Base-by-base conservation (phyloP, 2,888 invertebrate species). In the Limenitis arthemis region DNA sequence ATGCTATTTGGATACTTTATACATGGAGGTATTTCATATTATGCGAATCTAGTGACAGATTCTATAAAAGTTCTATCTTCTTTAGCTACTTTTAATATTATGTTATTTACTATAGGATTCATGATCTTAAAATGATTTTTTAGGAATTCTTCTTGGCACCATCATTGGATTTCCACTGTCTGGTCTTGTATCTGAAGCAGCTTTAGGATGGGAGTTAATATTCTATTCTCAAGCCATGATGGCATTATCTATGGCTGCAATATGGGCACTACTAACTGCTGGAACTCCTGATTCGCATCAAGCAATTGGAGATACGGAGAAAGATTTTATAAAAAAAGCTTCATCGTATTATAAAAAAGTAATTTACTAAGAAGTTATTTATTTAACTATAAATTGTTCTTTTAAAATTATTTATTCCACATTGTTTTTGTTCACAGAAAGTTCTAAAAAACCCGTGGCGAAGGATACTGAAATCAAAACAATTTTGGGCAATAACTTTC, bases 181-280 rank as follows among this genome's bases (percentile, higher is more conserved):
- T 0, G 77, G 77, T 0, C 33, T 69, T 0, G 49, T 85, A 0
- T 66, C 73, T 1, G 62, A 69, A 30, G 58, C 72, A 0, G 62
- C 65, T 0, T 64, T 84, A 0, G 79, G 82, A 0, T 85, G 85
- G 85, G 80, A 82, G 62, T 64, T 85, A 37, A 64, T 83, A 5
- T 82, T 72, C 63, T 85, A 83, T 56, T 61, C 74, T 0, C 60
- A 79, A 49, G 78, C 78, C 0, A 82, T 81, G 72, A 57, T 78
- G 49, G 63, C 71, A 0, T 51, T 83, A 0, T 72, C 81, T 0
- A 72, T 76, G 70, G 75, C 78, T 0, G 68, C 70, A 0, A 56
- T 80, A 7, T 76, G 78, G 60, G 69, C 63, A 0, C 61, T 77
- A 1, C 65, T 85, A 5, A 84, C 84, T 0, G 74, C 81, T 0